Evolutionary conservation across 2,888 invertebrate species (phyloP).

Genomic region (Mylabris sibirica): DNA sequence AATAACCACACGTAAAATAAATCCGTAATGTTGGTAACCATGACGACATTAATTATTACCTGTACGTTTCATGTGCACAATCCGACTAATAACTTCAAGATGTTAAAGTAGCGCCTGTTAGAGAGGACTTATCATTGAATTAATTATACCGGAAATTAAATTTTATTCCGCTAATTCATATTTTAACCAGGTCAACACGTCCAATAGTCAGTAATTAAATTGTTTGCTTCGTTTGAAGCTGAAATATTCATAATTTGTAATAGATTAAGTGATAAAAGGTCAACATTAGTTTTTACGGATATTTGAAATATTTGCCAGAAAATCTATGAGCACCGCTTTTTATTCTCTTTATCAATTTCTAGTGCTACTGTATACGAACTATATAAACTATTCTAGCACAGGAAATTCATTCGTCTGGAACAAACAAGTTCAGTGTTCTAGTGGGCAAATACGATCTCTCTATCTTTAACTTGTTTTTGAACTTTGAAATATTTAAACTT

Average conservation of each 20-base stretch:
- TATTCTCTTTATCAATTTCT: not conserved
- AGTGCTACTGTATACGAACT: not conserved
- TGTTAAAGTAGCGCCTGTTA: too few species aligned
- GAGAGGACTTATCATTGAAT: too few species aligned
- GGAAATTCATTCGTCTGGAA: not conserved
- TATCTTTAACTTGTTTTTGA: not conserved
- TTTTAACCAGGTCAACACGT: too few species aligned
- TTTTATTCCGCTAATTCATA: not conserved
- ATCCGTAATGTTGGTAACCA: not conserved
- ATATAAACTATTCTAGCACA: not conserved
- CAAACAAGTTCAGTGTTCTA: not conserved
- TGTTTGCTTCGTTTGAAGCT: too few species aligned
- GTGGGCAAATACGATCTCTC: not conserved
- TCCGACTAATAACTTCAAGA: not conserved
- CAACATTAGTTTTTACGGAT: too few species aligned
- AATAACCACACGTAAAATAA: too few species aligned
- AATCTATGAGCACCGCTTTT: too few species aligned
- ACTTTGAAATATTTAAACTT: not conserved
- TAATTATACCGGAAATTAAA: too few species aligned
- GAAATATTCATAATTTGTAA: too few species aligned
- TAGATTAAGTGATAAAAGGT: too few species aligned
- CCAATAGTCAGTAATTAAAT: too few species aligned
- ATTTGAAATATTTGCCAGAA: too few species aligned
- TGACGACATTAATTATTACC: not conserved
- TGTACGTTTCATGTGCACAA: not conserved